These are phyloP conservation scores for Lagria hirta DNA, from an alignment of 2,888 invertebrate genomes.

Conservation along the genomic window DNA sequence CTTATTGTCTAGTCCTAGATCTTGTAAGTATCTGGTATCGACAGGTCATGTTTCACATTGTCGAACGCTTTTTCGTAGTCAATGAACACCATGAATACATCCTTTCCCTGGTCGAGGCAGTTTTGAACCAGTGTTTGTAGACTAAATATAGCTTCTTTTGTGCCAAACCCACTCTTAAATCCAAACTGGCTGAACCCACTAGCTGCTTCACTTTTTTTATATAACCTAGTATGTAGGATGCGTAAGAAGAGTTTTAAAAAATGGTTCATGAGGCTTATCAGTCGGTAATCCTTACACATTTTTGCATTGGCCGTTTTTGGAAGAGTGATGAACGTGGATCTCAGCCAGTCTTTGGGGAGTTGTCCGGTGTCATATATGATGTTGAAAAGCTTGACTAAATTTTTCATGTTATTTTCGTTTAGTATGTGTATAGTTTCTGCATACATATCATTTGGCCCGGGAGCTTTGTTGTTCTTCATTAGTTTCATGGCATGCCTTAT, in stretches of 20 bases:
- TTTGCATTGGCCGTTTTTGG: slow-evolving; percentile 4
- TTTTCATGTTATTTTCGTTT: slow-evolving; percentile 6
- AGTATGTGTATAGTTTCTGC: slow-evolving; percentile 9
- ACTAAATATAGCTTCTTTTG: neutral
- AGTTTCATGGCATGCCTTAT: slow-evolving; percentile 1
- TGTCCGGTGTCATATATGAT: slow-evolving; percentile 2
- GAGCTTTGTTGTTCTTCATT: slow-evolving; percentile 13
- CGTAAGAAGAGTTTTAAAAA: neutral
- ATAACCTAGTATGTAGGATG: slow-evolving; percentile 1
- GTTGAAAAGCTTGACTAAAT: slow-evolving; percentile 1
- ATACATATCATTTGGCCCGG: slow-evolving; percentile 12
- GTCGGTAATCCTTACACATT: slow-evolving; percentile 7
- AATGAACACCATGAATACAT: neutral
- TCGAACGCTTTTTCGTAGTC: too few species aligned
- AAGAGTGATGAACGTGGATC: slow-evolving; percentile 4
- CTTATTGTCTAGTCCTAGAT: too few species aligned
- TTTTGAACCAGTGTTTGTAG: neutral
- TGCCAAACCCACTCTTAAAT: neutral
- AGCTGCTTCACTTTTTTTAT: neutral
- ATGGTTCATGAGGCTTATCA: slow-evolving; percentile 4
- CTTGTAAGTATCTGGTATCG: neutral
- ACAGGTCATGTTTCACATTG: neutral
- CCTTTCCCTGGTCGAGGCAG: neutral
- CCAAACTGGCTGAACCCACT: neutral
- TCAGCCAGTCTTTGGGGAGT: slow-evolving; percentile 4